Evolutionary conservation across 1,140 invertebrate genomes (phyloP).

Genomic region (Euglossa dilemma): DNA sequence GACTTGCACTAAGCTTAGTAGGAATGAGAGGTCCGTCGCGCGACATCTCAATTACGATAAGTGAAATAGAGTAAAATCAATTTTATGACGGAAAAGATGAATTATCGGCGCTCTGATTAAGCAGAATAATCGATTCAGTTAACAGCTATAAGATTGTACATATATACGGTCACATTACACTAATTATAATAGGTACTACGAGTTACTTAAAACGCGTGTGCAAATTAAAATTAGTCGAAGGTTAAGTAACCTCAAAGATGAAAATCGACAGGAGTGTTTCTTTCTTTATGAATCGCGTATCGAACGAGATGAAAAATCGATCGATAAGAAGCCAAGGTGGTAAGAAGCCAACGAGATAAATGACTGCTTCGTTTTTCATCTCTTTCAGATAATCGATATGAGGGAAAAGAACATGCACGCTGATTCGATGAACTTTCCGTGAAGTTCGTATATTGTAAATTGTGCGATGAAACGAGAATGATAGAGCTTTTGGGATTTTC

Average conservation of each 20-base stretch:
- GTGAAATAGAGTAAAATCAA: background rate
- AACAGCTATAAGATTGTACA: conserved; percentile 30
- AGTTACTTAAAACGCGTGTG: conserved; percentile 13
- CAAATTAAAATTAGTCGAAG: background rate
- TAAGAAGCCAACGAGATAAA: background rate
- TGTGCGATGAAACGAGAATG: background rate
- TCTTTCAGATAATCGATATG: background rate
- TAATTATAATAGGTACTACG: conserved; percentile 16
- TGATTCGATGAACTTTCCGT: background rate
- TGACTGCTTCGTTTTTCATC: background rate
- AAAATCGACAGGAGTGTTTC: background rate
- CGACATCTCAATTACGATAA: background rate
- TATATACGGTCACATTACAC: conserved; percentile 8
- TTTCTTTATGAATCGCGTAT: background rate
- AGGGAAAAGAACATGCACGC: background rate
- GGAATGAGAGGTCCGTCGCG: background rate
- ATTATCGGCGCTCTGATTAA: background rate
- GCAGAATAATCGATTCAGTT: background rate
- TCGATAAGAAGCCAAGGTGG: background rate
- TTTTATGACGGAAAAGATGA: background rate
- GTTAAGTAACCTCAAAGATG: background rate
- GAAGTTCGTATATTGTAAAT: background rate
- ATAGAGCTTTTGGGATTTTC: background rate
- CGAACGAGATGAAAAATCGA: background rate
- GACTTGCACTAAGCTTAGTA: conserved; percentile 1